These are phyloP conservation scores for Distichodus sexfasciatus DNA, from an alignment of 2,797 vertebrate species.

Conservation along the genomic window DNA sequence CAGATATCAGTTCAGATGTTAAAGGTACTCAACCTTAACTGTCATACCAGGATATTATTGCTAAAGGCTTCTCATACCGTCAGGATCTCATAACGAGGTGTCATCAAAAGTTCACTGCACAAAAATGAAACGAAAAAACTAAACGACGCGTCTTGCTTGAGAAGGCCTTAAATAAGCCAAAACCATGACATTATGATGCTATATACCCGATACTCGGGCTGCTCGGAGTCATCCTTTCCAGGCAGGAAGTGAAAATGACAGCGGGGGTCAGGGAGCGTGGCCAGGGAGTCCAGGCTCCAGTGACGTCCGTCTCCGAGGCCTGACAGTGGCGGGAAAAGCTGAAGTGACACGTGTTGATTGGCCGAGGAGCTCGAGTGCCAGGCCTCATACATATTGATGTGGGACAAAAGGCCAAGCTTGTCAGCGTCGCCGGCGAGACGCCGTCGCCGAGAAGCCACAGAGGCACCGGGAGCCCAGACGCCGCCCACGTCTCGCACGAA, in stretches of 20 bases:
- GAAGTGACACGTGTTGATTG: constrained; percentile 54
- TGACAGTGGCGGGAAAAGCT: constrained; percentile 47
- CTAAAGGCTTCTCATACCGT: too few species aligned
- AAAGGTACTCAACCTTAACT: too few species aligned
- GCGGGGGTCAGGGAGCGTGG: constrained; percentile 51
- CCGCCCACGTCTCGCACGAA: constrained; percentile 22
- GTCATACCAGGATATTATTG: too few species aligned
- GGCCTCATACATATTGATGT: constrained; percentile 38
- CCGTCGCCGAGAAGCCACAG: constrained; percentile 24
- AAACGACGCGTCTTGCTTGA: neutral
- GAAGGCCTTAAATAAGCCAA: neutral
- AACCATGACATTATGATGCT: neutral
- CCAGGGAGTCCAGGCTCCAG: constrained; percentile 43
- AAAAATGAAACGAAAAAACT: neutral
- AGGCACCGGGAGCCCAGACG: constrained; percentile 24
- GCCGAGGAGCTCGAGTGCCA: constrained; percentile 33
- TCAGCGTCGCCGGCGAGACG: constrained; percentile 39
- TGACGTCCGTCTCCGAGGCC: constrained; percentile 43
- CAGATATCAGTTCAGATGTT: too few species aligned
- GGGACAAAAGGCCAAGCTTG: constrained; percentile 44
- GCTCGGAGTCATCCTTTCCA: constrained; percentile 18
- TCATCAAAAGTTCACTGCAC: too few species aligned
- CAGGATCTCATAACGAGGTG: too few species aligned
- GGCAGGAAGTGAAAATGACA: constrained; percentile 49
- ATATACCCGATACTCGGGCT: neutral